Evolutionary conservation across 53 echinoderm and acorn worm species (phyloP).

Genomic region (Mesocentrotus franciscanus): DNA sequence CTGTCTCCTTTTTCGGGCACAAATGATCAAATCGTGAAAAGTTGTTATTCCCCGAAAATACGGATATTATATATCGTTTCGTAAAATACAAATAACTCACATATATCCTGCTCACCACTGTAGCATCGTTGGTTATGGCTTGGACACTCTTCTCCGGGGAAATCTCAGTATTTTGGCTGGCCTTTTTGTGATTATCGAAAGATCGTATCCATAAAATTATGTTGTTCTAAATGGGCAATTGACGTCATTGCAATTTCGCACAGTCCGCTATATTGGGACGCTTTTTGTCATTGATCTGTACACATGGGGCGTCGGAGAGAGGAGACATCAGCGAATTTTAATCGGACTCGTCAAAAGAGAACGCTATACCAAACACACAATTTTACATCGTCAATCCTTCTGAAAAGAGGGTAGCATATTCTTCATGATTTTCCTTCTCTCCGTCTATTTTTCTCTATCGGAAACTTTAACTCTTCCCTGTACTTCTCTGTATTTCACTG

Average conservation of each 20-base stretch:
- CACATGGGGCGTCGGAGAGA: background rate
- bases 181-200: background rate
- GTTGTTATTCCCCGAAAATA: background rate
- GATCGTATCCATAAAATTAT: slow-evolving; percentile 57
- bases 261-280: slow-evolving; percentile 49
- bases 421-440: no score
- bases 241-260: slow-evolving; percentile 66
- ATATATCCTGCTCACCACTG: slow-evolving; percentile 9
- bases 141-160: background rate
- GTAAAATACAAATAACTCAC: slow-evolving; percentile 24
- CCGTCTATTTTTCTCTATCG: no score
- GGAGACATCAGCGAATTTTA: slow-evolving; percentile 54
- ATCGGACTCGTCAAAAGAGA: slow-evolving; percentile 25
- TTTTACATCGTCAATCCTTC: background rate
- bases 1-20: slow-evolving; percentile 13
- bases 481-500: no score
- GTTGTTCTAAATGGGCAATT: slow-evolving; percentile 66
- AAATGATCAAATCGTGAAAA: slow-evolving; percentile 8
- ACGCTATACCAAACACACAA: slow-evolving; percentile 37
- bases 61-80: background rate
- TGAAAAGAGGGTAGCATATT: no score
- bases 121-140: slow-evolving; percentile 10
- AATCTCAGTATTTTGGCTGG: slow-evolving; percentile 5
- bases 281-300: slow-evolving; percentile 21
- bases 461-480: no score